These are phyloP conservation scores for Heliconius charithonia DNA, from an alignment of 2,888 invertebrate species.

Conservation along the genomic window DNA sequence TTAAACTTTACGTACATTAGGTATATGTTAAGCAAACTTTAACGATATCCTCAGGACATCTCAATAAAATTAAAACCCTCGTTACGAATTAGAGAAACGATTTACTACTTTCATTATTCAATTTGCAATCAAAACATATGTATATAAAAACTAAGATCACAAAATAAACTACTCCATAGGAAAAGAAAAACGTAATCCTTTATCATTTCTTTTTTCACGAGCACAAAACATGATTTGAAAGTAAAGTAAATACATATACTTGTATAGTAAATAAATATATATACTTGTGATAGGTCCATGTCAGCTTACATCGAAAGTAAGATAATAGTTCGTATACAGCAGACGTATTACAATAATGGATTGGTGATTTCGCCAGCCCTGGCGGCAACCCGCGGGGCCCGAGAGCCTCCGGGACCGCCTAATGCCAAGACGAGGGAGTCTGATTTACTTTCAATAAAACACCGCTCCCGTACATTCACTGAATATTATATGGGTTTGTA, in stretches of 20 bases:
- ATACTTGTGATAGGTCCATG: conserved; percentile 10
- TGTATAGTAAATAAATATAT: neutral
- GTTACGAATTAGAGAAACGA: neutral
- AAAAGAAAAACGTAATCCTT: neutral
- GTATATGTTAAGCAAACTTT: neutral
- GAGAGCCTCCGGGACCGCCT: conserved; percentile 24
- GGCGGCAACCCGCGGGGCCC: conserved; percentile 13
- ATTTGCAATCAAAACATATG: neutral
- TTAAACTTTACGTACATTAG: neutral
- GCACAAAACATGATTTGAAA: neutral
- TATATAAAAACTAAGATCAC: neutral
- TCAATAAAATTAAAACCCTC: too few species aligned
- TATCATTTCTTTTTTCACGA: neutral
- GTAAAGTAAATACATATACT: neutral
- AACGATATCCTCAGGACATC: too few species aligned
- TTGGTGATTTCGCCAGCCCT: conserved; percentile 10
- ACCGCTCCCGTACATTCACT: conserved; percentile 31
- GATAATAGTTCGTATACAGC: neutral
- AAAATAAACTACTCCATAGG: neutral
- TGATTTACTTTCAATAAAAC: conserved; percentile 41
- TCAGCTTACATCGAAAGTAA: neutral
- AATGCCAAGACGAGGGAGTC: conserved; percentile 22
- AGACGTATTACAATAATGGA: conserved; percentile 18
- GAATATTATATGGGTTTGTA: conserved; percentile 30
- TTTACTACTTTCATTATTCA: neutral